Percentiles rank a stretch among this genome's conserved stretches.
Conservation (phyloP, 2,888 invertebrate genomes). For the Sisyra nigra region DNA sequence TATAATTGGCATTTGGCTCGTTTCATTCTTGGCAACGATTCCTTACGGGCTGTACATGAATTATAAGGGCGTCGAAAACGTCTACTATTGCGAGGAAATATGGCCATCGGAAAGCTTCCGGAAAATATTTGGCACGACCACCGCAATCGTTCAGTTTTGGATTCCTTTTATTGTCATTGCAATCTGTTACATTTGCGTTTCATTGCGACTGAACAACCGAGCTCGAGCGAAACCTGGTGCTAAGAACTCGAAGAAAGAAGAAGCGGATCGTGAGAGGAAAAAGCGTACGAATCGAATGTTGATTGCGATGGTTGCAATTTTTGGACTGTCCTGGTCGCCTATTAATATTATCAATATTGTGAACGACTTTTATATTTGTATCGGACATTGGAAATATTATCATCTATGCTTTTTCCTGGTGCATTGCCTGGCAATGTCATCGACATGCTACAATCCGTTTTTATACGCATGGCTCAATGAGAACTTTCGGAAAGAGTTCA, state of each 20-base stretch:
- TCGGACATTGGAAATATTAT: conserved; percentile 65
- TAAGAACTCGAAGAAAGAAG: conserved; percentile 73
- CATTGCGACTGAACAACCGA: conserved; percentile 68
- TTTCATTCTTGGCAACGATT: conserved; percentile 71
- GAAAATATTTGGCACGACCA: conserved; percentile 69
- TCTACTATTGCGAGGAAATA: conserved; percentile 63
- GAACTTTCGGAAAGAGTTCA: conserved; percentile 82
- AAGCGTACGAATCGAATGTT: conserved; percentile 91
- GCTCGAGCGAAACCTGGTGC: conserved; percentile 72
- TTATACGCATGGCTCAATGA: conserved; percentile 93
- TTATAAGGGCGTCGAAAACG: conserved; percentile 27
- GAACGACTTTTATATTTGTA: conserved; percentile 61
- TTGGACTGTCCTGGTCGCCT: conserved; percentile 91
- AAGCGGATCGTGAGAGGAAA: conserved; percentile 78
- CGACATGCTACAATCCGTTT: conserved; percentile 88
- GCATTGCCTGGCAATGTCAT: conserved; percentile 84
- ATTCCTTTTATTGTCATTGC: conserved; percentile 89
- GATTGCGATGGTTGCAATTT: conserved; percentile 93
- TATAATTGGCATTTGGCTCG: conserved; percentile 80
- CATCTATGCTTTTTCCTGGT: conserved; percentile 78
- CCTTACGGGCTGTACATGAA: conserved; percentile 83
- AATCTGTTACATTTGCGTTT: conserved; percentile 87
- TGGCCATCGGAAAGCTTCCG: conserved; percentile 80
- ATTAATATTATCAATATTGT: conserved; percentile 80
- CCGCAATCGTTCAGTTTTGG: conserved; percentile 82